Percentiles rank a stretch among this genome's conserved stretches.
Conservation (phyloP, 2,113 vertebrate genomes). For the Oncorhynchus mykiss region DNA sequence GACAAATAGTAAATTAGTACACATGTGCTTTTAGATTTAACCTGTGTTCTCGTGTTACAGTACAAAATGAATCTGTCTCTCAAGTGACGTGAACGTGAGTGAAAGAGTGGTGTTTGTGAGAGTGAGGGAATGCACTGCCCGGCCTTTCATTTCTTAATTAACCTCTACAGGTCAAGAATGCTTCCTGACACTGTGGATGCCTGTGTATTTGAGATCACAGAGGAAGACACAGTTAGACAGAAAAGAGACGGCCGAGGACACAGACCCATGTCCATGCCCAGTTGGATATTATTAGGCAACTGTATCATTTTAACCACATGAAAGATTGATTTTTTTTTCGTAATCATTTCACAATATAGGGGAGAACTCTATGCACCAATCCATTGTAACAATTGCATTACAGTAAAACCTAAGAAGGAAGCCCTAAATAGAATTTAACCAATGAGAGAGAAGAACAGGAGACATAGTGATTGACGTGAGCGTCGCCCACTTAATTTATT, state of each 20-base stretch:
- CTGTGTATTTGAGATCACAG: not conserved
- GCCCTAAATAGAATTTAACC: not conserved
- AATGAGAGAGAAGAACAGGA: not conserved
- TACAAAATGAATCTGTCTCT: no score
- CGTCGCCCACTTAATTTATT: constrained; percentile 21
- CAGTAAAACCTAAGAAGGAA: not conserved
- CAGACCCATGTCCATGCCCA: no score
- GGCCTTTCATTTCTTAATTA: not conserved
- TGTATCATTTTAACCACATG: no score
- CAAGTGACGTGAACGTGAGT: not conserved
- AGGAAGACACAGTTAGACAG: not conserved
- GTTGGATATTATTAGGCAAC: no score
- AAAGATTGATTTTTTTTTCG: no score
- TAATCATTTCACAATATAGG: no score
- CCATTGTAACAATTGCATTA: not conserved
- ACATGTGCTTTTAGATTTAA: no score
- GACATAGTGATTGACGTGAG: constrained; percentile 36
- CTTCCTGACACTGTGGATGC: not conserved
- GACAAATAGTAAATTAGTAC: no score
- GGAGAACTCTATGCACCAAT: no score
- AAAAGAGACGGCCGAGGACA: not conserved
- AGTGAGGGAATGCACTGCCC: not conserved
- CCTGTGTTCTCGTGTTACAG: no score
- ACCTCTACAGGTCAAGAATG: constrained; percentile 16
- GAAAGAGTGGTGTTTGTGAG: not conserved